phyloP scores from a whole-genome alignment of 2,113 vertebrate genomes.

The Poecilia latipinna region DNA sequence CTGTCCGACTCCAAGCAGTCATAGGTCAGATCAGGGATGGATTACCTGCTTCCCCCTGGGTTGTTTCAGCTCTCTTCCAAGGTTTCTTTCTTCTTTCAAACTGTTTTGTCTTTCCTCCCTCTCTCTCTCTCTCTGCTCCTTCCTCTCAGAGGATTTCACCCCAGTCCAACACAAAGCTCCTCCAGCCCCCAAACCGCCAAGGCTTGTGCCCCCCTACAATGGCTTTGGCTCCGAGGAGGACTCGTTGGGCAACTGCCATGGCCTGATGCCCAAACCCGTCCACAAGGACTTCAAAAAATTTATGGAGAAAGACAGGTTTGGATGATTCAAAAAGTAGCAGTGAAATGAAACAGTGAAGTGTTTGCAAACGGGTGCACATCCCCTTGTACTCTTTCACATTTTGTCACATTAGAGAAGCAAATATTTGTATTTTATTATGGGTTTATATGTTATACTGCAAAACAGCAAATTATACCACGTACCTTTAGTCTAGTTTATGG shows the following conservation, averaged over 20 bases:
- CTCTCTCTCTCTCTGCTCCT: constrained; percentile 11
- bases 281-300: constrained; percentile 84
- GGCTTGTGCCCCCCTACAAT: constrained; percentile 85
- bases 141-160: constrained; percentile 84
- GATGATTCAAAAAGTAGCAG: constrained; percentile 17
- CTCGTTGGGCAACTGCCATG: constrained; percentile 85
- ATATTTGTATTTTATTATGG: too few relatives aligned
- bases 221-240: constrained; percentile 96
- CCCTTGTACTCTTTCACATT: too few relatives aligned
- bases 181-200: constrained; percentile 72
- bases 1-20: constrained; percentile 47
- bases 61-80: constrained; percentile 26
- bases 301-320: constrained; percentile 89
- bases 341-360: constrained; percentile 8
- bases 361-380: neutral
- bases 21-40: constrained; percentile 54
- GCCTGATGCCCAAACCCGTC: constrained; percentile 79
- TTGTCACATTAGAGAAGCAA: too few relatives aligned
- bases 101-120: constrained; percentile 32
- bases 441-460: too few relatives aligned
- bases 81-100: constrained; percentile 33
- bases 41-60: constrained; percentile 43
- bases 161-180: constrained; percentile 81
- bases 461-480: too few relatives aligned
- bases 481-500: too few relatives aligned